Conservation (phyloP, 1,140 invertebrate species). For the Colletes gigas region DNA sequence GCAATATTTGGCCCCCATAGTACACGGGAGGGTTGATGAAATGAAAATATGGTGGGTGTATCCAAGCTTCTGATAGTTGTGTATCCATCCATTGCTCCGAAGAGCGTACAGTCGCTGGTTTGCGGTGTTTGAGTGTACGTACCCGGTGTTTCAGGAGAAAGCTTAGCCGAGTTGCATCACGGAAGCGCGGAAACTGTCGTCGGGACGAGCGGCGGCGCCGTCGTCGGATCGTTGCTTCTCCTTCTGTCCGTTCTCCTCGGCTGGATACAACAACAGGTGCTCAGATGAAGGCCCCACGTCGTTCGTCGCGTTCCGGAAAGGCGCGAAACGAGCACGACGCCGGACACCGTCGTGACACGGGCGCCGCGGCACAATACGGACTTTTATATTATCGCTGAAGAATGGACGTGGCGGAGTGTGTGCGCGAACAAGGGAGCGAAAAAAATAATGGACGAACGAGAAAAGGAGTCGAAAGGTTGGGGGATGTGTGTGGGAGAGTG, state of each 20-base stretch:
- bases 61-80: no score
- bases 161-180: constrained; percentile 84
- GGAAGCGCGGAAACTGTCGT: constrained; percentile 68
- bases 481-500: background rate
- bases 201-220: constrained; percentile 28
- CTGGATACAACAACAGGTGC: constrained; percentile 56
- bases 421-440: background rate
- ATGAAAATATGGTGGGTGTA: no score
- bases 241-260: constrained; percentile 47
- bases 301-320: constrained; percentile 20
- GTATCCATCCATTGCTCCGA: no score
- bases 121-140: constrained; percentile 70
- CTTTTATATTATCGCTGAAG: constrained; percentile 54
- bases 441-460: background rate
- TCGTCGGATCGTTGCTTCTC: constrained; percentile 42
- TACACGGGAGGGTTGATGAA: no score
- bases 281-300: constrained; percentile 64
- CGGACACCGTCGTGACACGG: background rate
- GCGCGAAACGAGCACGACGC: constrained; percentile 7
- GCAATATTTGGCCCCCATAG: no score
- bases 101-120: background rate
- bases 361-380: constrained; percentile 28
- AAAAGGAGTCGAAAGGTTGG: no score
- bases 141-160: constrained; percentile 82
- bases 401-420: constrained; percentile 2